Conservation (phyloP, 1,140 invertebrate species). For the Battus philenor region DNA sequence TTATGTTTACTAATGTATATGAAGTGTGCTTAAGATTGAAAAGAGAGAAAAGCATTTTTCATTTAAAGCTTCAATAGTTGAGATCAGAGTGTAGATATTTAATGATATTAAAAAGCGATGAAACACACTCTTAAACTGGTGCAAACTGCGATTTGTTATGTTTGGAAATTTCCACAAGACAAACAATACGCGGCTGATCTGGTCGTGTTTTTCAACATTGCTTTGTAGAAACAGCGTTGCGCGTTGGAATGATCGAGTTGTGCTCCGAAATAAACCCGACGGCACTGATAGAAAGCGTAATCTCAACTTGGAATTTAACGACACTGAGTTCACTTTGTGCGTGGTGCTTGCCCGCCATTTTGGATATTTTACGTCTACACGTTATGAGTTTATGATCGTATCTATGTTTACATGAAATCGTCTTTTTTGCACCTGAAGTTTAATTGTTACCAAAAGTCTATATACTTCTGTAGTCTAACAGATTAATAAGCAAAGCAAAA, state of each 20-base stretch:
- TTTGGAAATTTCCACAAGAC: conserved; percentile 56
- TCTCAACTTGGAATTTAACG: conserved; percentile 1
- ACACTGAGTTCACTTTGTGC: neutral
- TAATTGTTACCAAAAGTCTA: too few species aligned
- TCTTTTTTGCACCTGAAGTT: too few species aligned
- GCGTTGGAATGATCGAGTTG: conserved; percentile 8
- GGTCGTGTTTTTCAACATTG: conserved; percentile 57
- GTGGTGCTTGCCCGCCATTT: neutral
- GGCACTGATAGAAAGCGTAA: conserved; percentile 1
- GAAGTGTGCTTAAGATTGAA: too few species aligned
- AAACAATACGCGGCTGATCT: conserved; percentile 54
- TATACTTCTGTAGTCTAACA: too few species aligned
- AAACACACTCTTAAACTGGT: conserved; percentile 19
- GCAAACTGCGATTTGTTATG: conserved; percentile 31
- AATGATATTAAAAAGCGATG: too few species aligned
- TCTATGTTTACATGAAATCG: too few species aligned
- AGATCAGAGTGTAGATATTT: too few species aligned
- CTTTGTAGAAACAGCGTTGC: conserved; percentile 13
- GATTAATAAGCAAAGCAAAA: too few species aligned
- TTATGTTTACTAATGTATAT: neutral
- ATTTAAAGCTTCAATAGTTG: too few species aligned
- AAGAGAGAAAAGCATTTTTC: too few species aligned
- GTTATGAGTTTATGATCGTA: too few species aligned
- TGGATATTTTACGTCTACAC: too few species aligned
- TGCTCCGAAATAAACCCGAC: conserved; percentile 3